Evolutionary conservation across 1,140 invertebrate species (phyloP), one percentile per base, ranked within the genome.

Genomic region (Archegozetes longisetosus): DNA sequence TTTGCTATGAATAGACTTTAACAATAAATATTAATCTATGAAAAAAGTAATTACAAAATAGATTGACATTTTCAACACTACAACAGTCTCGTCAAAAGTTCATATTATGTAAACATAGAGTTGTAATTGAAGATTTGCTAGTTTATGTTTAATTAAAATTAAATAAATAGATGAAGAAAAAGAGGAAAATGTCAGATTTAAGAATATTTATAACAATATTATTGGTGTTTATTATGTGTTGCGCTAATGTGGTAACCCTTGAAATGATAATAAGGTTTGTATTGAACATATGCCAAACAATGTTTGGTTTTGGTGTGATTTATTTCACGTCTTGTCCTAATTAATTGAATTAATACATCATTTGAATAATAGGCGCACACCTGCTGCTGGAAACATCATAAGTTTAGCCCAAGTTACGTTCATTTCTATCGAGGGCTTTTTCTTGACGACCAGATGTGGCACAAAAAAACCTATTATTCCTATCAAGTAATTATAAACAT

Each of bases 341-440:
- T 40, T 40, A 40, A 40, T 40, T 9, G 32, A 9, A 17, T 9
- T 40, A 40, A 40, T 17, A 40, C 6, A 9, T 40, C 6, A 40
- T 40, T 9, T 40, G 32, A 40, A 9, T 40, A 17, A 9, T 40
- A 40, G 32, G 32, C 32, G 17, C 32, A 40, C 32, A 40, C 90
- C 92, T 3, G 86, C 88, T 6, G 80, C 83, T 67, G 93, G 92
- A 32, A 93, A 95, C 71, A 74, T 97, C 3, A 85, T 96, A 3
- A 98, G 93, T 13, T 94, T 96, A 69, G 76, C 81, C 0, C 92
- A 95, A 69, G 97, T 97, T 73, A 60, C 90, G 0, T 86, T 96
- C 64, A 94, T 97, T 68, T 80, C 88, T 0, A 17, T 86, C 6
- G 81, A 94, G 70, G 92, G 93, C n/a, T 89, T 96, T 64, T 76